These are phyloP conservation scores for Gnathonemus longibarbis DNA, from an alignment of 2,113 vertebrate species.

Conservation along the genomic window DNA sequence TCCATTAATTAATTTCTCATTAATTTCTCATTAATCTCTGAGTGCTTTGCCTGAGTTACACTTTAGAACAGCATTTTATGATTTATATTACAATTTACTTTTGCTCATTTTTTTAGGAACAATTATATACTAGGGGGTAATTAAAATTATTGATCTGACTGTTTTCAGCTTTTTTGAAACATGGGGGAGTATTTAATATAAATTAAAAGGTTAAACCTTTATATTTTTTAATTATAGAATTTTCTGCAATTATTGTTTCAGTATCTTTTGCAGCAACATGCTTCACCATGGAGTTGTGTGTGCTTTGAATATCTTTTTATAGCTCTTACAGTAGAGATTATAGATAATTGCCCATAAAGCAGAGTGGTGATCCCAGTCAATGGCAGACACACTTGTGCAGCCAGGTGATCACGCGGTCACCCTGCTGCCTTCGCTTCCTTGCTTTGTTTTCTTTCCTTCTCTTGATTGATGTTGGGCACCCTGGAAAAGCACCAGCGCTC, in stretches of 20 bases:
- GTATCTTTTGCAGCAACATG: background rate
- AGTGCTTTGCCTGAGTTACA: background rate
- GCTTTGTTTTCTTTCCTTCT: background rate
- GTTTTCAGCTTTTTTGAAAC: background rate
- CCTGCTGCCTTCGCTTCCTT: background rate
- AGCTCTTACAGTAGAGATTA: too few relatives aligned
- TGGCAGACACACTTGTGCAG: background rate
- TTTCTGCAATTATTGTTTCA: background rate
- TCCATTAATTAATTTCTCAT: too few relatives aligned
- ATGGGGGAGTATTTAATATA: background rate
- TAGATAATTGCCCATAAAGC: too few relatives aligned
- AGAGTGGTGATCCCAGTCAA: background rate
- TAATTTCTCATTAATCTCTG: background rate
- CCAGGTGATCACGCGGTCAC: background rate
- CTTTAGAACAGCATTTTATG: background rate
- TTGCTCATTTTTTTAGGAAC: background rate
- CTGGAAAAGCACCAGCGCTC: background rate
- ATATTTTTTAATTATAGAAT: background rate
- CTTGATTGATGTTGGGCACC: background rate
- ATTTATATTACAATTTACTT: background rate
- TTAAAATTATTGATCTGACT: background rate
- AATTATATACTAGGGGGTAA: background rate
- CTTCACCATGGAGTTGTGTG: background rate
- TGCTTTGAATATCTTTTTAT: background rate
- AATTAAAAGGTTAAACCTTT: background rate